Base-by-base conservation (phyloP, 1,140 invertebrate genomes). In the Drosophila murphyi region DNA sequence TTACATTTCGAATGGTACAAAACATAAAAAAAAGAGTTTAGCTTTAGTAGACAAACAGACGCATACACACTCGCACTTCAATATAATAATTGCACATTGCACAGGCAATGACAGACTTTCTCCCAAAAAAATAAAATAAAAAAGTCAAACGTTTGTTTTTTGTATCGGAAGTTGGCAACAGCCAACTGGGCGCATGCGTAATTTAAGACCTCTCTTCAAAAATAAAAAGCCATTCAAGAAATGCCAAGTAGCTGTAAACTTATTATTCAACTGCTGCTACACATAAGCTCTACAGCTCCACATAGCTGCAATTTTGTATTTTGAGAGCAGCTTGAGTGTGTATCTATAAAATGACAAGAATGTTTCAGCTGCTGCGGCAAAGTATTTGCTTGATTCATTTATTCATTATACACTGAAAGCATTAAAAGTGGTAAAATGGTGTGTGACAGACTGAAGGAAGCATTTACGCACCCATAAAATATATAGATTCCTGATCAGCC, bases 1-100 rank as follows among this genome's bases (percentile, higher is more conserved):
- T 85, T 83, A 80, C 81, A 59, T 74, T 85, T 78, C 34, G 78
- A 69, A 70, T 20, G 32, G 76, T 64, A 74, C 52, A 37, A 43
- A 72, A 48, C 45, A 29, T 37, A 57, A 51, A 34, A 45, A 64
- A 59, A 54, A 56, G 6, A 28, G 32, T 67, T 34, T 34, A 1
- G 20, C 20, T 20, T 20, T 20, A 1, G 76, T 65, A 76, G 28
- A 52, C 29, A 64, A n/a, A 55, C 51, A 64, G 8, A 12, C 12
- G 12, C 12, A 12, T 12, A 41, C 45, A 63, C 31, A 75, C 34
- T 34, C 29, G 10, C 8, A 51, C 6, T 41, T 7, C 47, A 62
- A 64, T 57, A 78, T 68, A 82, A 88, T 88, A 87, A 88, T 88
- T 88, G 83, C 82, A 80, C 70, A 72, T 52, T 74, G 68, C 73